A percentile compares a stretch with the other conserved stretches of the same genome.
Conservation (phyloP, 2,888 invertebrate species). For the Leucophenga montana region DNA sequence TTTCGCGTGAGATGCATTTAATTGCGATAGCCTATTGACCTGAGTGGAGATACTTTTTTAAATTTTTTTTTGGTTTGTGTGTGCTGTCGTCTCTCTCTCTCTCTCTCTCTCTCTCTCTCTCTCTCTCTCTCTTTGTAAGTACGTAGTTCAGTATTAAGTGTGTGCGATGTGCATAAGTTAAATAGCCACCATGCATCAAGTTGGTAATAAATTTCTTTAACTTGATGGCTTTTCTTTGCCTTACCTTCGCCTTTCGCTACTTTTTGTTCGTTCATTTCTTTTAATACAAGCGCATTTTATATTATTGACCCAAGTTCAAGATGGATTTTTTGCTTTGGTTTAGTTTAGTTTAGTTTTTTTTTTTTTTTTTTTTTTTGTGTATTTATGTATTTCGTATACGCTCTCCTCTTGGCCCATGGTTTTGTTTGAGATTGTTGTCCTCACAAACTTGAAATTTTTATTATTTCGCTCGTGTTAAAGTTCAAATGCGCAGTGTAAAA, state of each 20-base stretch:
- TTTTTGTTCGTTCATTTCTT: neutral
- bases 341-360: no score
- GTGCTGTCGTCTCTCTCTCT: neutral
- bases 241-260: neutral
- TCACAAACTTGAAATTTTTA: conserved; percentile 60
- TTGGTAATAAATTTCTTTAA: conserved; percentile 60
- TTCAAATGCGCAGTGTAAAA: conserved; percentile 53
- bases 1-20: conserved; percentile 21
- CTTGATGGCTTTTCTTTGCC: neutral
- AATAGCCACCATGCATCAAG: conserved; percentile 60
- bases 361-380: no score
- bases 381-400: neutral
- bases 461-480: conserved; percentile 54
- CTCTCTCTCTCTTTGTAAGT: no score
- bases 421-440: no score
- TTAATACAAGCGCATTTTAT: conserved; percentile 50
- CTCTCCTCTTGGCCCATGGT: conserved; percentile 17
- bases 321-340: conserved; percentile 26
- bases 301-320: conserved; percentile 55
- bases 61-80: neutral
- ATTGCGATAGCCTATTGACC: conserved; percentile 30
- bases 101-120: no score
- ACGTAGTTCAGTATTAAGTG: neutral
- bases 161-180: conserved; percentile 48
- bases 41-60: conserved; percentile 7